phyloP scores from a whole-genome alignment of 1,140 invertebrate genomes.

The Dreissena rostriformis region DNA sequence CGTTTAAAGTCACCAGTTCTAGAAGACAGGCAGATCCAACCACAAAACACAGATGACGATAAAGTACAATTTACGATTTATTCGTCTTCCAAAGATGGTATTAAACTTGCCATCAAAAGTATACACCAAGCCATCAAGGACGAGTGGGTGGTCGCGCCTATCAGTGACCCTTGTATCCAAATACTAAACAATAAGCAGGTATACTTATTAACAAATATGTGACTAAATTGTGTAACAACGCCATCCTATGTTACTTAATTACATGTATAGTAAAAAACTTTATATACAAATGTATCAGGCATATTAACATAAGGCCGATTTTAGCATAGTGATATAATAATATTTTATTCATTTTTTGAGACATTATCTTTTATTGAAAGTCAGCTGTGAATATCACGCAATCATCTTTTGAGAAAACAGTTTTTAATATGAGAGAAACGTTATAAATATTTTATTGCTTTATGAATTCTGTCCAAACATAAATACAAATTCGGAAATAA shows the following conservation, averaged over 20 bases:
- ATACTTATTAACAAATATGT: neutral
- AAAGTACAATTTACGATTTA: conserved; percentile 13
- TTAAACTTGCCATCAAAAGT: conserved; percentile 1
- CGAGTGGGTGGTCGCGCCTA: conserved; percentile 12
- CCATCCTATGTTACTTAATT: neutral
- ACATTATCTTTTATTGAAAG: too few species aligned
- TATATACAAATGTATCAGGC: too few species aligned
- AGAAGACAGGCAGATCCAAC: neutral
- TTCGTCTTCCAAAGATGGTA: conserved; percentile 1
- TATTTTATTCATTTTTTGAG: too few species aligned
- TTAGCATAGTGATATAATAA: too few species aligned
- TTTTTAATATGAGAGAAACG: neutral
- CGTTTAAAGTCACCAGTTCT: neutral
- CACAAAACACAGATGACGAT: neutral
- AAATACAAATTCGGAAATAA: neutral
- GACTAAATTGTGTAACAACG: neutral
- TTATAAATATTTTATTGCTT: neutral
- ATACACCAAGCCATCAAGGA: neutral
- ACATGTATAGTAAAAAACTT: too few species aligned
- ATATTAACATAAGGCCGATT: too few species aligned
- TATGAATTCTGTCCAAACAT: neutral
- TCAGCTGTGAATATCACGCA: too few species aligned
- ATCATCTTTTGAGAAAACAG: too few species aligned
- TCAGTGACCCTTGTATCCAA: conserved; percentile 9
- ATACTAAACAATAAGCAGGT: conserved; percentile 7